Evolutionary conservation across 2,888 invertebrate species (phyloP), one percentile per base, ranked within the genome.

Genomic region (Rutpela maculata): DNA sequence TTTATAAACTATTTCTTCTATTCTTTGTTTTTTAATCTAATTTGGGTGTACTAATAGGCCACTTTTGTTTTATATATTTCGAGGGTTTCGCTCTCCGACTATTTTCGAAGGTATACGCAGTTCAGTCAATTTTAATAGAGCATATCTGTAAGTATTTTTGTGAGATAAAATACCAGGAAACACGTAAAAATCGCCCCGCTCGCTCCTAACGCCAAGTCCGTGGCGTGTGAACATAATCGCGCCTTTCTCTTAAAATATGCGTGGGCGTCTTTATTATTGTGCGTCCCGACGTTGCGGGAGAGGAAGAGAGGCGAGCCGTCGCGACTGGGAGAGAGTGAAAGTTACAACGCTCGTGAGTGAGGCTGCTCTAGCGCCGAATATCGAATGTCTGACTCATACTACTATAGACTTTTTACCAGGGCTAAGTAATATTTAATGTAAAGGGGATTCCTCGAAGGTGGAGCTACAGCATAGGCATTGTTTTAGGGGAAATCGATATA

Each of bases 251-350:
- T 57, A 57, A 67, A 74, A 77, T 73, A 68, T 75, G 78, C 78
- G 77, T 77, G 74, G 76, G 76, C 66, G 75, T 63, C 70, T 76
- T 62, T 76, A 73, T 63, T 63, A 74, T 66, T 60, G 75, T 67
- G 80, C 75, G 76, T 74, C 75, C 57, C 73, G 76, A 70, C 75
- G 80, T 63, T 60, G 71, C 57, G 65, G 77, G 57, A 70, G 68
- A 62, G 73, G 22, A 35, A 74, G 69, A 60, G 75, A 76, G 74
- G 66, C 71, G 55, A 55, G 79, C 69, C 80, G 82, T 79, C 81
- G 79, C 80, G 80, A 79, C 78, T 75, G 75, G 74, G 76, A 77
- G 82, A 81, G 75, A 81, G 81, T 80, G 82, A 82, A 82, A 82
- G 81, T 82, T 76, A 75, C 71, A 68, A 74, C 78, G 75, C 65